Conservation (phyloP, 2,113 vertebrate species). For the Rhea pennata region DNA sequence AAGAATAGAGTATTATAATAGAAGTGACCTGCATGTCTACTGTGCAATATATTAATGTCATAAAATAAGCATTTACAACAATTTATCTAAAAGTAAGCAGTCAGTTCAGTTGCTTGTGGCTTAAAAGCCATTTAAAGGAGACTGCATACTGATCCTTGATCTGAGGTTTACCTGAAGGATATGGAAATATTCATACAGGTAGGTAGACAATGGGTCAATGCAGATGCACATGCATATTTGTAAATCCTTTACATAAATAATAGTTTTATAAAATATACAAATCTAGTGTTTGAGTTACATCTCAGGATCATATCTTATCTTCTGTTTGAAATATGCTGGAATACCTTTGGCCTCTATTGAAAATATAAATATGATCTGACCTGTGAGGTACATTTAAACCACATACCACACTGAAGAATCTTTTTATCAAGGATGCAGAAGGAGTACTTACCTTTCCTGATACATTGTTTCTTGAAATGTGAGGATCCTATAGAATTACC, state of each 20-base stretch:
- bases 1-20: neutral
- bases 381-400: neutral
- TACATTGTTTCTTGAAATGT: neutral
- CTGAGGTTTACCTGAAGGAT: neutral
- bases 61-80: neutral
- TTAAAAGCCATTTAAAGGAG: neutral
- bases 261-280: slow-evolving; percentile 3
- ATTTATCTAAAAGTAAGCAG: neutral
- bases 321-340: neutral
- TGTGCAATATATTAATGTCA: neutral
- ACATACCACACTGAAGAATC: neutral
- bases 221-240: neutral
- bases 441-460: neutral
- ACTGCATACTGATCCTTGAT: neutral
- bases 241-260: neutral
- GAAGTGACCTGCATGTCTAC: neutral
- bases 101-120: neutral
- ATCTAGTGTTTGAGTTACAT: neutral
- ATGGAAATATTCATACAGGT: neutral
- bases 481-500: slow-evolving; percentile 22
- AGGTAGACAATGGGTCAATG: neutral
- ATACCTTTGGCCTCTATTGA: neutral
- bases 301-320: neutral
- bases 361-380: slow-evolving; percentile 6
- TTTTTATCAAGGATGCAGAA: neutral